Evolutionary conservation across 1,140 invertebrate genomes (phyloP).

Genomic region (Trachymyrmex cornetzi): DNA sequence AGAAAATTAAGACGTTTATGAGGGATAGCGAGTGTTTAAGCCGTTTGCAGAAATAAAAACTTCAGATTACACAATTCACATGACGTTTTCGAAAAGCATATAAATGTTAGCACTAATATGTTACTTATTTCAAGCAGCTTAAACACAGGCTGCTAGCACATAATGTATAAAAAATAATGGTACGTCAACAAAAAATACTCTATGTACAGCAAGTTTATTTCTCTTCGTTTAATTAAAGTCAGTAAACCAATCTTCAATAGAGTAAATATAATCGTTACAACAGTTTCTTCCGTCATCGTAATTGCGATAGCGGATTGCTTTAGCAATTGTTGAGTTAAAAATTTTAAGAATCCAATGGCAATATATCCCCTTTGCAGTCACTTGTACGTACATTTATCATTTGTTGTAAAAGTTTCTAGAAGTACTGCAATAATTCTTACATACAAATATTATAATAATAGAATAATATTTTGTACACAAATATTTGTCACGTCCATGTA

Average conservation of each 20-base stretch:
- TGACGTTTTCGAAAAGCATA: background rate
- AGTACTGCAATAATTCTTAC: background rate
- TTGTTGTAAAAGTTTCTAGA: conserved; percentile 29
- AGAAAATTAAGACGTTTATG: conserved; percentile 66
- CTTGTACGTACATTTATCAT: conserved; percentile 2
- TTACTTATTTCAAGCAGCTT: conserved; percentile 65
- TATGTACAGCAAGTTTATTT: conserved; percentile 86
- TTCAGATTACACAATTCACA: conserved; percentile 5
- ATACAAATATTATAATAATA: background rate
- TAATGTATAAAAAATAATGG: conserved; percentile 79
- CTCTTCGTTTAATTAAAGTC: conserved; percentile 80
- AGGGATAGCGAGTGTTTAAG: conserved; percentile 71
- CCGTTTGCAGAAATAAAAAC: conserved; percentile 57
- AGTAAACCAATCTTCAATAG: conserved; percentile 78
- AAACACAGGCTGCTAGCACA: conserved; percentile 72
- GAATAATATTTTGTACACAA: background rate
- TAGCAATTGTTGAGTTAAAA: conserved; percentile 49
- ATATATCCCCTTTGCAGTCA: background rate
- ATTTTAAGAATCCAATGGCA: conserved; percentile 83
- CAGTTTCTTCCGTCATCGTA: conserved; percentile 67
- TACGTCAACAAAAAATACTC: conserved; percentile 84
- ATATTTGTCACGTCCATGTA: conserved; percentile 13
- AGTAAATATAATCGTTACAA: conserved; percentile 79
- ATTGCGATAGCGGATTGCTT: conserved; percentile 69
- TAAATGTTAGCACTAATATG: background rate